Conservation (phyloP, 2,888 invertebrate genomes). For the Xylota segnis region DNA sequence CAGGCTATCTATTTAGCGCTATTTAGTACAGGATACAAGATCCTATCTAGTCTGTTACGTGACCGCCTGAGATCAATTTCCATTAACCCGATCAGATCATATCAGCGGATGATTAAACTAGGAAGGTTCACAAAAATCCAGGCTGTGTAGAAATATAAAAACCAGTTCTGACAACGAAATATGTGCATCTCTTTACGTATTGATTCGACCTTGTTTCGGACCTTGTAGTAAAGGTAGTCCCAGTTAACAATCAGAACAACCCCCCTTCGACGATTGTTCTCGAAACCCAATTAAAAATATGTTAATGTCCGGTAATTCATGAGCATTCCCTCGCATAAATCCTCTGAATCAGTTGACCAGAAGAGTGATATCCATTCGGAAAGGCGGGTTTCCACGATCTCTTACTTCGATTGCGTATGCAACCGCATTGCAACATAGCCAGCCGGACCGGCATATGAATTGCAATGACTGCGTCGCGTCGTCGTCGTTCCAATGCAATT, state of each 20-base stretch:
- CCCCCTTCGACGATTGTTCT: slow-evolving; percentile 5
- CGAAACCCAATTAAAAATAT: slow-evolving; percentile 32
- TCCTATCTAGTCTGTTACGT: too few species aligned
- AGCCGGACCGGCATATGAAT: slow-evolving; percentile 12
- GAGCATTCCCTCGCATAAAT: slow-evolving; percentile 23
- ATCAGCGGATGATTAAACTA: too few species aligned
- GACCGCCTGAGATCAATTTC: too few species aligned
- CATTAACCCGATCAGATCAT: too few species aligned
- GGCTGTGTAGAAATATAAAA: too few species aligned
- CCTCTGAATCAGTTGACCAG: neutral
- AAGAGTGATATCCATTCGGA: neutral
- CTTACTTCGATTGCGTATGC: slow-evolving; percentile 23
- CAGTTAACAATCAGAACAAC: neutral
- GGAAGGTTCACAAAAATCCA: too few species aligned
- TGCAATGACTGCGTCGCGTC: neutral
- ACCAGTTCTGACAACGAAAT: too few species aligned
- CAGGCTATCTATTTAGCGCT: too few species aligned
- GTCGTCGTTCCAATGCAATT: slow-evolving; percentile 40
- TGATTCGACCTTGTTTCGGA: too few species aligned
- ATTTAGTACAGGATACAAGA: too few species aligned
- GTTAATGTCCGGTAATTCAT: neutral
- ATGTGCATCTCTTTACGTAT: too few species aligned
- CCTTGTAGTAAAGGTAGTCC: too few species aligned
- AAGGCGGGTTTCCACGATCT: slow-evolving; percentile 24
- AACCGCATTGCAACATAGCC: slow-evolving; percentile 11